phyloP scores from a whole-genome alignment of 2,113 vertebrate species.

The Entelurus aequoreus region DNA sequence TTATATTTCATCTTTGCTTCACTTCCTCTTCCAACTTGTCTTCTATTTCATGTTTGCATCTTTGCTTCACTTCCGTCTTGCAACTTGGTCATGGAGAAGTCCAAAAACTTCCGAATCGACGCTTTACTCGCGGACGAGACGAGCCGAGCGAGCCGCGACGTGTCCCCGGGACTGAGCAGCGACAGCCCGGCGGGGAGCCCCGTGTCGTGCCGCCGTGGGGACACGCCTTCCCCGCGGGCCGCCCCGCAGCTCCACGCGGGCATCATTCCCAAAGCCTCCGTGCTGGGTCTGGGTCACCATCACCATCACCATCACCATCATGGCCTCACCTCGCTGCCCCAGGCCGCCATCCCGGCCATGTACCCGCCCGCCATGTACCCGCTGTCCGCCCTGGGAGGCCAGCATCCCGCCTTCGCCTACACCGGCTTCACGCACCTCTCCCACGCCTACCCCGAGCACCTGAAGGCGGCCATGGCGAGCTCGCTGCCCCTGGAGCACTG shows the following conservation, averaged over 20 bases:
- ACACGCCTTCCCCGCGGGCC: constrained; percentile 65
- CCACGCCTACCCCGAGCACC: constrained; percentile 73
- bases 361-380: constrained; percentile 71
- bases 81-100: constrained; percentile 71
- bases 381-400: constrained; percentile 61
- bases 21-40: too few relatives aligned
- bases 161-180: constrained; percentile 59
- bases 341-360: constrained; percentile 55
- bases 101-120: constrained; percentile 79
- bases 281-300: constrained; percentile 66
- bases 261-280: constrained; percentile 67
- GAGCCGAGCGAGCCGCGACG: constrained; percentile 40
- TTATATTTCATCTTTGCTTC: too few relatives aligned
- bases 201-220: constrained; percentile 58
- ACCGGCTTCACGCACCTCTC: constrained; percentile 67
- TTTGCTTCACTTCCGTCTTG: not conserved
- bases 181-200: constrained; percentile 65
- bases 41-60: too few relatives aligned
- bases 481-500: constrained; percentile 76
- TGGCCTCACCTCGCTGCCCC: constrained; percentile 58
- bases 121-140: constrained; percentile 73
- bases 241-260: constrained; percentile 55
- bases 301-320: too few relatives aligned
- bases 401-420: constrained; percentile 67
- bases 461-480: constrained; percentile 75